Base-by-base conservation (phyloP, 2,888 invertebrate genomes). In the Stramonita haemastoma region DNA sequence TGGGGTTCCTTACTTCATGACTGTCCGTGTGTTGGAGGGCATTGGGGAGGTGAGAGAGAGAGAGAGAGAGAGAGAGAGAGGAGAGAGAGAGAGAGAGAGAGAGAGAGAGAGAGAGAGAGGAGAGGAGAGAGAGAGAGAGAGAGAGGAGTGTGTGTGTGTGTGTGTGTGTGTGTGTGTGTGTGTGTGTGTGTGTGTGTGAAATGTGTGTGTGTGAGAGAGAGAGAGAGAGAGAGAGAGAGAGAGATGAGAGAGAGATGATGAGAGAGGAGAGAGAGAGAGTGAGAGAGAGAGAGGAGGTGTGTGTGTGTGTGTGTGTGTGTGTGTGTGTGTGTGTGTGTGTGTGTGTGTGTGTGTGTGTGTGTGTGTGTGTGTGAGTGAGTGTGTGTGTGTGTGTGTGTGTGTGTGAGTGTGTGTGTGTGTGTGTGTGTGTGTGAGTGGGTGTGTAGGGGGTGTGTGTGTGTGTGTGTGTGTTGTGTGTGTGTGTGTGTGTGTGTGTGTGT, bases 21-120 rank as follows among this genome's bases (percentile, higher is more conserved):
- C 97, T 22, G 95, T 98, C 15, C 97, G 98, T 91, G 97, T 98
- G 0, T 94, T 98, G 8, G 98, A 98, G 97, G 98, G 98, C 70
- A 96, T 98, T 8, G 98, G 98, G 90, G 98, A 98, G 97, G 98
- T 98, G 88, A 91, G 92, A 0, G 2, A 32, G 8, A 6, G 77
- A 11, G 29, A 19, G 77, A n/a, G n/a, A n/a, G n/a, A n/a, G n/a
- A n/a, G n/a, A n/a, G n/a, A n/a, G 6, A 57, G 57, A 15, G 57
- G 8, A 57, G 57, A 15, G 57, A 13, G 15, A 57, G 57, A 15
- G 11, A 57, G 22, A 70, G 70, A 15, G 26, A 70, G 70, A 22
- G 26, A 26, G 22, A 70, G 70, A 13, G 22, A 22, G 26, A 70
- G 19, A 26, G 70, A 6, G 8, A 26, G 70, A 13, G 22, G 11